Percentiles rank a stretch among this genome's conserved stretches.
Evolutionary conservation across 2,113 vertebrate genomes (phyloP).

Genomic region (Prunella himalayana): DNA sequence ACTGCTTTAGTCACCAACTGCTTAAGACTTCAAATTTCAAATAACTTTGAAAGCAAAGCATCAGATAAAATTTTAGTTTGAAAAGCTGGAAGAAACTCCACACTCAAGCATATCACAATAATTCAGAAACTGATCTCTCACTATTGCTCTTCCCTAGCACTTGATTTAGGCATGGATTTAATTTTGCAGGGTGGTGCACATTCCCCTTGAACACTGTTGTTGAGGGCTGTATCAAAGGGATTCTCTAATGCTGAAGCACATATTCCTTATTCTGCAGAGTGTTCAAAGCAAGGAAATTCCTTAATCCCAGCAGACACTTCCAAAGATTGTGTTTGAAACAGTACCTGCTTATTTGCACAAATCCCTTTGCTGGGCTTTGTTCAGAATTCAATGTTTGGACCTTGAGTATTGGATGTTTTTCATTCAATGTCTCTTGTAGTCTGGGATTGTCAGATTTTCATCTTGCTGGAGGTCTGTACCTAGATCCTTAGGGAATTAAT

Average conservation of each 20-base stretch:
- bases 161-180: background rate
- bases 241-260: background rate
- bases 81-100: background rate
- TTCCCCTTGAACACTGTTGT: background rate
- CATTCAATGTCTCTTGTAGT: background rate
- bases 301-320: background rate
- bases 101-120: background rate
- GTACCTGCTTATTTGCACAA: background rate
- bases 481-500: background rate
- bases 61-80: background rate
- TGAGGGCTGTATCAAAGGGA: background rate
- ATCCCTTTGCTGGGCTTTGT: background rate
- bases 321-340: background rate
- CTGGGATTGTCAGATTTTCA: background rate
- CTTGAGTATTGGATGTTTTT: background rate
- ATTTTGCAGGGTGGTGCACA: background rate
- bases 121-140: background rate
- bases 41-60: background rate
- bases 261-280: background rate
- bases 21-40: background rate
- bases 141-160: background rate
- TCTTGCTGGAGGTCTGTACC: background rate
- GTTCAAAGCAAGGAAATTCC: background rate
- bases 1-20: background rate
- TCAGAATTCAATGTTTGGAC: accelerated